These are phyloP conservation scores for Tillus elongatus DNA, from an alignment of 2,888 invertebrate genomes.

Conservation along the genomic window DNA sequence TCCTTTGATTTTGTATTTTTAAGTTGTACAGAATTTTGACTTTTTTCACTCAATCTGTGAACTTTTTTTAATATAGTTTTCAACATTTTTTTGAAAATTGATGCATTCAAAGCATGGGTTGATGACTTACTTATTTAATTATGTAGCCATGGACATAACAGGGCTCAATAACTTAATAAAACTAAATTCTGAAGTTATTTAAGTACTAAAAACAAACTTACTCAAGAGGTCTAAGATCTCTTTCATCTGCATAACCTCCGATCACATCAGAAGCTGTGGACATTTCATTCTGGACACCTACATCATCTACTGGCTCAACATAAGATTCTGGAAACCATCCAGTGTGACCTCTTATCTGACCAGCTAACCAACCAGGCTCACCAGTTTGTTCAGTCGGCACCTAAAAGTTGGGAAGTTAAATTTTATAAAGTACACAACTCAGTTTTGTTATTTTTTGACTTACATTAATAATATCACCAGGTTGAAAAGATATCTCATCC, in stretches of 20 bases:
- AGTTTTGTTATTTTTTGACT: no score
- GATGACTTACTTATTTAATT: no score
- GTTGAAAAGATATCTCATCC: conserved; percentile 88
- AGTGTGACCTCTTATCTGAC: conserved; percentile 78
- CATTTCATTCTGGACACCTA: conserved; percentile 36
- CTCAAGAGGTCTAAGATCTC: conserved; percentile 43
- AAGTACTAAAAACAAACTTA: conserved; percentile 39
- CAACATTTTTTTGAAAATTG: no score
- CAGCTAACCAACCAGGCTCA: conserved; percentile 97
- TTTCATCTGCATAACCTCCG: conserved; percentile 25
- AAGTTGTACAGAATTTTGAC: no score
- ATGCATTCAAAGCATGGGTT: no score
- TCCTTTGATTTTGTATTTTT: no score
- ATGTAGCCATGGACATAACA: no score
- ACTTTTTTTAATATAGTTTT: no score
- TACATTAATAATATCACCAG: conserved; percentile 85
- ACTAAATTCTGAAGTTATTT: background rate
- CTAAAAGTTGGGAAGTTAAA: no score
- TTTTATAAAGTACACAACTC: no score
- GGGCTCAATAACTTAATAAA: no score
- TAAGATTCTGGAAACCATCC: conserved; percentile 98
- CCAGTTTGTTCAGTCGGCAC: conserved; percentile 71
- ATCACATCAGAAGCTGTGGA: conserved; percentile 39
- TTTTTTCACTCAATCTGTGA: no score
- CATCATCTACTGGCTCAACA: conserved; percentile 62